phyloP scores from a whole-genome alignment of 2,888 invertebrate species.

The Xestia c-nigrum region DNA sequence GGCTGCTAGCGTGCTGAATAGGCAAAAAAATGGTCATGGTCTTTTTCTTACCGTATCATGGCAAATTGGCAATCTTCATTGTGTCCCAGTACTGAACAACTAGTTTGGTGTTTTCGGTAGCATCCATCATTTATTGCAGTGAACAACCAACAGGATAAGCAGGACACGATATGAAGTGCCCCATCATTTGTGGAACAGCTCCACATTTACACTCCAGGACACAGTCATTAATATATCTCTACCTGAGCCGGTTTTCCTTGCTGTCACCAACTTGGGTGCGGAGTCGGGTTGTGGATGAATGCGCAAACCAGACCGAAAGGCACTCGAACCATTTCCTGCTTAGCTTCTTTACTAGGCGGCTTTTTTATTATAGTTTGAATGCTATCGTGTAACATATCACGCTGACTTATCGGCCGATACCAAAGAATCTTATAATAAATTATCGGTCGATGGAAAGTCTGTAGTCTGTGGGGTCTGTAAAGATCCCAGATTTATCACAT shows the following conservation, averaged over 20 bases:
- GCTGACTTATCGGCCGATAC: background rate
- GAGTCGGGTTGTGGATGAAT: background rate
- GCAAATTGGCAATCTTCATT: background rate
- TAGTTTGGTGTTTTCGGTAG: background rate
- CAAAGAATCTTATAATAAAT: background rate
- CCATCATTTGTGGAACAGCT: too few species aligned
- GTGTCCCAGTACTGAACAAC: background rate
- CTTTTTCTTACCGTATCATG: background rate
- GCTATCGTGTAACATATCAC: background rate
- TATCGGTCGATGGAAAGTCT: background rate
- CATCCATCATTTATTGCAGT: too few species aligned
- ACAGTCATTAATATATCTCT: too few species aligned
- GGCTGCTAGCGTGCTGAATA: background rate
- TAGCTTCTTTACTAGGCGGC: too few species aligned
- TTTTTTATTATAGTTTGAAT: background rate
- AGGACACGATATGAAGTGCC: background rate
- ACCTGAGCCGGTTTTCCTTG: constrained; percentile 17
- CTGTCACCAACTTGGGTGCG: too few species aligned
- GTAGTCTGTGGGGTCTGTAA: background rate
- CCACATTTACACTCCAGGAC: too few species aligned
- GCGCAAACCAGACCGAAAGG: background rate
- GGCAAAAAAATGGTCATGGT: background rate
- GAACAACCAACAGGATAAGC: background rate
- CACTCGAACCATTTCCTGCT: background rate
- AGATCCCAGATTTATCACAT: background rate